A percentile compares a stretch with the other conserved stretches of the same genome.
These are phyloP conservation scores for Penaeus vannamei DNA, from an alignment of 1,140 invertebrate species.

Conservation along the genomic window DNA sequence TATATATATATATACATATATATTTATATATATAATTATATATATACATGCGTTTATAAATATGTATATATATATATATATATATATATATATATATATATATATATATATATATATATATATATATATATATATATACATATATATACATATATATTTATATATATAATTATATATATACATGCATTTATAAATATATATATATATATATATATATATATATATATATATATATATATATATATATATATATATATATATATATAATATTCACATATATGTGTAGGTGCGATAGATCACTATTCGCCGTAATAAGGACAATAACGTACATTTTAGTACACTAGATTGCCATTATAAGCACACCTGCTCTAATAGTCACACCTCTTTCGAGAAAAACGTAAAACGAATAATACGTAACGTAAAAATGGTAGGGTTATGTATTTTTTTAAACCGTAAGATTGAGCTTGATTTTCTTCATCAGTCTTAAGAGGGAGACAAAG, in stretches of 20 bases:
- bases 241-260: constrained; percentile 26
- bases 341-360: no score
- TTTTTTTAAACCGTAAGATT: no score
- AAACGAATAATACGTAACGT: no score
- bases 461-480: no score
- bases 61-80: neutral
- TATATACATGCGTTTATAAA: no score
- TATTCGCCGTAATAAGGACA: neutral
- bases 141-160: neutral
- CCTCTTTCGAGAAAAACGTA: no score
- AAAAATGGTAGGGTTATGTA: no score
- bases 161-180: constrained; percentile 11
- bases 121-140: neutral
- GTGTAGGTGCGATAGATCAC: neutral
- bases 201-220: constrained; percentile 33
- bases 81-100: no score
- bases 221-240: constrained; percentile 25
- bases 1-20: neutral
- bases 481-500: no score
- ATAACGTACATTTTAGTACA: neutral
- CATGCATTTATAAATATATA: constrained; percentile 18
- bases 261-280: constrained; percentile 19
- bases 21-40: neutral
- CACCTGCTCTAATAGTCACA: no score
- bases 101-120: no score